These are phyloP conservation scores for Xenopus laevis DNA, from an alignment of 2,113 vertebrate genomes.

Conservation along the genomic window DNA sequence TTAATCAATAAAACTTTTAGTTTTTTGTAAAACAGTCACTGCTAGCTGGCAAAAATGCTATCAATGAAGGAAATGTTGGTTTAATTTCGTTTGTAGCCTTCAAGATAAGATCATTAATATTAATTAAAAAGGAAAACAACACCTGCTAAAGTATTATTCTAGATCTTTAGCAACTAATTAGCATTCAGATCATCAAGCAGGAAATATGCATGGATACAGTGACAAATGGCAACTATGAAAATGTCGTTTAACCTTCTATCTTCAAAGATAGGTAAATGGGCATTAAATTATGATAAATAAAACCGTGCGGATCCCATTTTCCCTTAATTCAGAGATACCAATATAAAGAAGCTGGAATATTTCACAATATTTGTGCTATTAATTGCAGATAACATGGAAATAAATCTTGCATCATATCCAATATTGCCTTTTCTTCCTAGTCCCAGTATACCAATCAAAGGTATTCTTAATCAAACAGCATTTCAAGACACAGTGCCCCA, in stretches of 20 bases:
- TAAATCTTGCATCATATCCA: too few species aligned
- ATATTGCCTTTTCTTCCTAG: too few species aligned
- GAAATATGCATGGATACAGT: constrained; percentile 27
- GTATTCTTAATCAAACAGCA: too few species aligned
- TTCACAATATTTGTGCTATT: too few species aligned
- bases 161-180: constrained; percentile 24
- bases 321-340: neutral
- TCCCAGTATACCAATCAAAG: too few species aligned
- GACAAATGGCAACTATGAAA: constrained; percentile 37
- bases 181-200: constrained; percentile 17
- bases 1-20: too few species aligned
- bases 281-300: constrained; percentile 33
- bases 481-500: too few species aligned
- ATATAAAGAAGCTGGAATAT: too few species aligned
- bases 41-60: too few species aligned
- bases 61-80: neutral
- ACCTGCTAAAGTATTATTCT: constrained; percentile 29
- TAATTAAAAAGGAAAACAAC: constrained; percentile 39
- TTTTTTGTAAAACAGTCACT: too few species aligned
- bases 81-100: constrained; percentile 9
- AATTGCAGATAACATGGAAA: too few species aligned
- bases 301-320: neutral
- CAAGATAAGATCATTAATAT: constrained; percentile 35
- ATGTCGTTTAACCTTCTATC: constrained; percentile 16
- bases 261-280: constrained; percentile 11